Percentiles rank a stretch among this genome's conserved stretches.
phyloP scores from a whole-genome alignment of 2,113 vertebrate species.

The Catharus minimus region DNA sequence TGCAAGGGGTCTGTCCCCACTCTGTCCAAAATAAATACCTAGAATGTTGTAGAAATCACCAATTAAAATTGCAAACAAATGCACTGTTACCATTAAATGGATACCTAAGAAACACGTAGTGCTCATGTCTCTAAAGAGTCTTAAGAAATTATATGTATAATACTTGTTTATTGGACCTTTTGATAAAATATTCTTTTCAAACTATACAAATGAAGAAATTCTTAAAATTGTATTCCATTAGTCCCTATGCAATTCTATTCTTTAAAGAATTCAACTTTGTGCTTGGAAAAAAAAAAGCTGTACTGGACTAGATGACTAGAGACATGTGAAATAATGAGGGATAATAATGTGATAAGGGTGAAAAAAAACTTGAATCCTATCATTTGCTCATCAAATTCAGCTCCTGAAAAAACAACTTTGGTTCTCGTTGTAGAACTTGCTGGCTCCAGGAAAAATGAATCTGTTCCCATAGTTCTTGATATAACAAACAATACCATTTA shows the following conservation, averaged over 20 bases:
- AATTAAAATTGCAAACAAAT: not conserved
- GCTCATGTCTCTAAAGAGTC: not conserved
- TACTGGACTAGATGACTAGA: not conserved
- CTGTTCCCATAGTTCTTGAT: not conserved
- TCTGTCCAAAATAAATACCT: slow-evolving; percentile 99
- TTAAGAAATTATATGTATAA: not conserved
- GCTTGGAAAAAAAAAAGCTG: not conserved
- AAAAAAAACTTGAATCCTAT: not conserved
- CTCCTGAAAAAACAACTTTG: not conserved
- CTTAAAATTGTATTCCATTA: not conserved
- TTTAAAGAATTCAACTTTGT: not conserved
- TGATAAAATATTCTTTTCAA: not conserved
- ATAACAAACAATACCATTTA: not conserved
- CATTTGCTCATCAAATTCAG: not conserved
- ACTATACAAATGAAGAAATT: not conserved
- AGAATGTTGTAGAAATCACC: slow-evolving; percentile 23
- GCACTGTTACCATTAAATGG: not conserved
- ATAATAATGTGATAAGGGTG: not conserved
- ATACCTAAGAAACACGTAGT: not conserved
- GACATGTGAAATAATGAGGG: not conserved
- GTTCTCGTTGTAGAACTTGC: not conserved
- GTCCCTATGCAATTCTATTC: not conserved
- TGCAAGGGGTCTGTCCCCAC: slow-evolving; percentile 95
- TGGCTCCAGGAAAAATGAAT: not conserved
- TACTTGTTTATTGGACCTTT: not conserved